phyloP scores from a whole-genome alignment of 2,797 vertebrate genomes.

The Pantherophis vulpinus region DNA sequence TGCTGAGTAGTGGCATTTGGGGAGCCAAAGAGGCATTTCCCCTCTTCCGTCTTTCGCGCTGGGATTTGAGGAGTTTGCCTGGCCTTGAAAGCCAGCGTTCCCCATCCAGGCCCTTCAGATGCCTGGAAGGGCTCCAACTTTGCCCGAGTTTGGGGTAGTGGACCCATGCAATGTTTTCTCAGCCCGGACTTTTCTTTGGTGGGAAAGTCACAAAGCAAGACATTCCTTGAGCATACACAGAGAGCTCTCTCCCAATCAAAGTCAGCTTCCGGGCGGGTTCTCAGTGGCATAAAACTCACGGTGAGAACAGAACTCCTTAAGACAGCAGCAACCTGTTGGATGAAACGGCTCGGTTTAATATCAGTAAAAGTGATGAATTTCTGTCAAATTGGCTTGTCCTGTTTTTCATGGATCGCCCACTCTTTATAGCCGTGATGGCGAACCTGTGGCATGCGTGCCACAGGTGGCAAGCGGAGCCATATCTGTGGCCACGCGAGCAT shows the following conservation, averaged over 20 bases:
- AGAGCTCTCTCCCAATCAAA: background rate
- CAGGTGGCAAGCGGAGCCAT: no score
- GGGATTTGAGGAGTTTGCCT: background rate
- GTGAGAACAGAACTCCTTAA: background rate
- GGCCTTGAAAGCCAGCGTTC: background rate
- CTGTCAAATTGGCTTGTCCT: background rate
- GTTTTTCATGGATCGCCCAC: background rate
- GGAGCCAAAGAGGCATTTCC: slow-evolving; percentile 52
- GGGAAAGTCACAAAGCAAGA: background rate
- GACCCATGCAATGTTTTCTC: no score
- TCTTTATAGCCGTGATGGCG: background rate
- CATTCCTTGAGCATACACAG: background rate
- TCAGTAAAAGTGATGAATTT: background rate
- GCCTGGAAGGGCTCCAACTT: background rate
- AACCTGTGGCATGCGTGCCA: no score
- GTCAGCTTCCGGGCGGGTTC: background rate
- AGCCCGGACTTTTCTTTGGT: rapidly evolving
- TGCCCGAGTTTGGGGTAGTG: background rate
- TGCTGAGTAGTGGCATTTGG: background rate
- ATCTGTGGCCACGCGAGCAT: no score
- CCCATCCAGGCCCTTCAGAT: rapidly evolving
- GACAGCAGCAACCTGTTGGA: background rate
- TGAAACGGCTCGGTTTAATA: background rate
- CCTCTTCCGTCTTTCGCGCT: background rate
- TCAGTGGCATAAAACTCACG: background rate